These are phyloP conservation scores for Oreonectes daqikongensis DNA, from an alignment of 2,797 vertebrate species.

Conservation along the genomic window DNA sequence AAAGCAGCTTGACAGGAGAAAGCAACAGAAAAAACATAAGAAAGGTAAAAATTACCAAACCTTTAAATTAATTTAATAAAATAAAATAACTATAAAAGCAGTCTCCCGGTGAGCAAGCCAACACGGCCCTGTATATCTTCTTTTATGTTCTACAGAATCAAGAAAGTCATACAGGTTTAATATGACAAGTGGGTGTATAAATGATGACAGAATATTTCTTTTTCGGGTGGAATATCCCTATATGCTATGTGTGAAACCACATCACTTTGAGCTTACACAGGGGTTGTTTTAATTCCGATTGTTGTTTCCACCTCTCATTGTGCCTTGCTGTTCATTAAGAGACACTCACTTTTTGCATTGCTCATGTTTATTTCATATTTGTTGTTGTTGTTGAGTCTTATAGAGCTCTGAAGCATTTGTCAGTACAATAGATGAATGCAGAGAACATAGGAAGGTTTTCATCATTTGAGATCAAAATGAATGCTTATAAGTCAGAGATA, in stretches of 20 bases:
- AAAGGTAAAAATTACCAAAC: no score
- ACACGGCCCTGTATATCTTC: no score
- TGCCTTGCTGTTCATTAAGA: conserved; percentile 28
- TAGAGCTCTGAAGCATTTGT: neutral
- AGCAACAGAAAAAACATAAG: no score
- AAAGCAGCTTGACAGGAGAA: no score
- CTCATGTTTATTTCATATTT: neutral
- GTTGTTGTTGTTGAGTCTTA: neutral
- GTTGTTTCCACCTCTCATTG: conserved; percentile 33
- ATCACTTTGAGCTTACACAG: conserved; percentile 1
- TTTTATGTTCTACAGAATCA: no score
- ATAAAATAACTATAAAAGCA: no score
- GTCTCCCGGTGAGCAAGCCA: no score
- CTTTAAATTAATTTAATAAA: no score
- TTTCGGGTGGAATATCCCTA: no score
- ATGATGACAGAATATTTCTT: no score
- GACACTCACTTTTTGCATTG: neutral
- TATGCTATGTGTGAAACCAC: neutral
- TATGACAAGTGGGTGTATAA: no score
- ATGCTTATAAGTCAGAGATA: neutral
- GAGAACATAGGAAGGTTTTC: neutral
- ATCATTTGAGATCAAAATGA: neutral
- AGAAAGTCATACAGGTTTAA: no score
- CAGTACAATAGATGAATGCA: neutral
- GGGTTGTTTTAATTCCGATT: conserved; percentile 13